A percentile compares a stretch with the other conserved stretches of the same genome.
These are phyloP conservation scores for Papilio machaon DNA, from an alignment of 1,140 invertebrate species.

Conservation along the genomic window DNA sequence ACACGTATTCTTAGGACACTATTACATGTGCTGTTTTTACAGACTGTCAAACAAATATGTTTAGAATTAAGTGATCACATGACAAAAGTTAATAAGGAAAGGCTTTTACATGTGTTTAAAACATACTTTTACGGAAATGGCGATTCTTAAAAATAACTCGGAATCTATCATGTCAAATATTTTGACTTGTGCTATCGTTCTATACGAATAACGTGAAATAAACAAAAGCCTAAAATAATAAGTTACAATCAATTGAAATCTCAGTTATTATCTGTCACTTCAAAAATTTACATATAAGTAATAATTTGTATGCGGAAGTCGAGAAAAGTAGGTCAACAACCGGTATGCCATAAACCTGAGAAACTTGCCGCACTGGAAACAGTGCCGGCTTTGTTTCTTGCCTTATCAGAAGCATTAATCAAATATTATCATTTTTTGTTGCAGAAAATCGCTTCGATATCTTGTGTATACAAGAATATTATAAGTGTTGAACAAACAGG, in stretches of 20 bases:
- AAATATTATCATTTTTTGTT: constrained; percentile 69
- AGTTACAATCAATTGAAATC: not conserved
- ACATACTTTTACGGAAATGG: too few relatives aligned
- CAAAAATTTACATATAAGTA: not conserved
- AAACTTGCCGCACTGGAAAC: constrained; percentile 11
- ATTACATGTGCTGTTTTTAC: not conserved
- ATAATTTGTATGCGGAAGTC: constrained; percentile 28
- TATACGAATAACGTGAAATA: not conserved
- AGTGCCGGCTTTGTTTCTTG: constrained; percentile 35
- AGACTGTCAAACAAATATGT: not conserved
- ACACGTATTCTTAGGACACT: not conserved
- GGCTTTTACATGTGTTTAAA: too few relatives aligned
- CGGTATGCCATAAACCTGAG: constrained; percentile 28
- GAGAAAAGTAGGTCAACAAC: constrained; percentile 23
- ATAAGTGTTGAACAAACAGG: constrained; percentile 73
- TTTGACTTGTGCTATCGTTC: too few relatives aligned
- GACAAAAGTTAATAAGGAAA: not conserved
- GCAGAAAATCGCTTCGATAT: constrained; percentile 77
- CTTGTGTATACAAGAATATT: constrained; percentile 78
- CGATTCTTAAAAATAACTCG: too few relatives aligned
- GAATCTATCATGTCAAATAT: too few relatives aligned
- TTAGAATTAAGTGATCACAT: not conserved
- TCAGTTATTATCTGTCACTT: not conserved
- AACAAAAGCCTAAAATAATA: not conserved
- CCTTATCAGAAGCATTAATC: constrained; percentile 54